phyloP scores from a whole-genome alignment of 1,140 invertebrate species.

The Drosophila sp. region DNA sequence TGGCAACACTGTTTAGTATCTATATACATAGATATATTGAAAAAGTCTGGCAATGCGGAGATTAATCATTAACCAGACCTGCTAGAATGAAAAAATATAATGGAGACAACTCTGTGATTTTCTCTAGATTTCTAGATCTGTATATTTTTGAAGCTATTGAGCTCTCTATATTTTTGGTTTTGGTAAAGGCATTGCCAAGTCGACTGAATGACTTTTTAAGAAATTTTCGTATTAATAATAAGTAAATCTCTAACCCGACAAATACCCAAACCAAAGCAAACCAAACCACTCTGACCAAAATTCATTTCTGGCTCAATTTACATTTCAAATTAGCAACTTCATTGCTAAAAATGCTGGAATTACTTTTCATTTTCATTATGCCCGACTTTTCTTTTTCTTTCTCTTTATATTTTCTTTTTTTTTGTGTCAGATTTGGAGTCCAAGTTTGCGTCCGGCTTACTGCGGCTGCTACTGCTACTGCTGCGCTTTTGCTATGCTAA shows the following conservation, averaged over 20 bases:
- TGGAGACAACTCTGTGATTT: too few relatives aligned
- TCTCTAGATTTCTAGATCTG: too few relatives aligned
- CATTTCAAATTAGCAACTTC: conserved; percentile 81
- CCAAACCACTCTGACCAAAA: conserved; percentile 12
- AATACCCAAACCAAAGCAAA: not conserved
- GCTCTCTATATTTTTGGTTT: too few relatives aligned
- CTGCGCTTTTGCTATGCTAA: conserved; percentile 79
- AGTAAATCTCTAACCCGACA: conserved; percentile 2
- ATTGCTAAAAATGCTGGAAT: conserved; percentile 74
- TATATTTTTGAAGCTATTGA: too few relatives aligned
- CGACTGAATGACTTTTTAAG: conserved; percentile 18
- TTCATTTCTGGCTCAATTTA: conserved; percentile 62
- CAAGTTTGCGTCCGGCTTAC: conserved; percentile 30
- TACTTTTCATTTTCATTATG: conserved; percentile 77
- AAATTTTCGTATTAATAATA: conserved; percentile 77
- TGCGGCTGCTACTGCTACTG: conserved; percentile 4
- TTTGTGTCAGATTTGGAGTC: conserved; percentile 49
- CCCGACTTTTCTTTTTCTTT: conserved; percentile 15
- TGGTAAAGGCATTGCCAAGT: not conserved
- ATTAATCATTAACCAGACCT: too few relatives aligned
- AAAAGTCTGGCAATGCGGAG: too few relatives aligned
- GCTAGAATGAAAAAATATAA: too few relatives aligned
- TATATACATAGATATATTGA: too few relatives aligned
- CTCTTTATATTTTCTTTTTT: not conserved
- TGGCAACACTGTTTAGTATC: too few relatives aligned